Evolutionary conservation across 2,797 vertebrate species (phyloP), one percentile per base, ranked within the genome.

Genomic region (Hapalemur alaotrensis): DNA sequence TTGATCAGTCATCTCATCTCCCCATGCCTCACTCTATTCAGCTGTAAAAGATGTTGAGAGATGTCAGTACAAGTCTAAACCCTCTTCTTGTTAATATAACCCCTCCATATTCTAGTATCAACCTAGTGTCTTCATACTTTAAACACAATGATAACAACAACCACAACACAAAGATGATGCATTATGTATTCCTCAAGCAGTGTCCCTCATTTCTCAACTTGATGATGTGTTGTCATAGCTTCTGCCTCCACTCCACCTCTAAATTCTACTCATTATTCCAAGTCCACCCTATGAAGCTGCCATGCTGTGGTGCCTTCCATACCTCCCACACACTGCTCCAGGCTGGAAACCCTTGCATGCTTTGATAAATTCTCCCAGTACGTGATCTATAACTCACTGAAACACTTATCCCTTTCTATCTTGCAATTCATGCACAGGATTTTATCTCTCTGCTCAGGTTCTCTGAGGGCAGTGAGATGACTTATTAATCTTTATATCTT

Each of bases 401-500:
- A 69, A 14, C 67, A 23, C 48, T 35, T 65, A 28, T 14, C 2
- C 18, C 41, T 76, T 52, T 73, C 46, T 86, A 48, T 32, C 73
- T 61, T 22, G 5, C 73, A 73, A 80, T 91, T 69, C 59, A 54
- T 32, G 28, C 5, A 2, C 41, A 10, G 6, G 43, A 41, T 92
- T 93, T 91, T 30, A 61, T 92, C 69, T 94, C 59, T 87, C 43
- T 86, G 25, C 18, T 83, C 13, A 61, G 32, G 12, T 89, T 93
- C 69, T 89, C 73, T 46, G 78, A 95, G 83, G 83, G 65, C 57
- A 91, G 25, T 84, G 9, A 13, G 41, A 50, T 57, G 41, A 80
- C 54, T 92, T 95, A 84, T 30, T 89, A 59, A 91, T 93, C 87
- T 70, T 87, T 91, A 43, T 38, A 72, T 76, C 78, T 92, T 93